Conservation (phyloP, 2,113 vertebrate species). For the Anoplopoma fimbria region DNA sequence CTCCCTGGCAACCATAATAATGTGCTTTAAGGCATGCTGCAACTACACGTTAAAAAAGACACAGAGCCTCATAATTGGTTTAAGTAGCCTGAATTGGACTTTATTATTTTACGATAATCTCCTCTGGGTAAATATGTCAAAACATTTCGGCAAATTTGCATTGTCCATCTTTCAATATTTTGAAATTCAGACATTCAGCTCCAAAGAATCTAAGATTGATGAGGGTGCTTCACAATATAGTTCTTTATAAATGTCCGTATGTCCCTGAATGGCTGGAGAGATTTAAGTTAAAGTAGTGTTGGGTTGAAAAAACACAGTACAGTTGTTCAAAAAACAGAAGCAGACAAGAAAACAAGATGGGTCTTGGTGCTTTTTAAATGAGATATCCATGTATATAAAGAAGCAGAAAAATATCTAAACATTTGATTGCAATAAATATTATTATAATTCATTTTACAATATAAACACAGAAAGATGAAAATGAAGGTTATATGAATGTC, state of each 20-base stretch:
- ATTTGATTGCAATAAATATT: not conserved
- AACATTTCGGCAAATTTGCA: not conserved
- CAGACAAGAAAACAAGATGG: not conserved
- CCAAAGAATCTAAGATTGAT: not conserved
- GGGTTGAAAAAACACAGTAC: not conserved
- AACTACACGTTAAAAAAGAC: not conserved
- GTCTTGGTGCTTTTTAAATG: not conserved
- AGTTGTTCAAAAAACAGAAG: not conserved
- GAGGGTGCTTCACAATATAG: not conserved
- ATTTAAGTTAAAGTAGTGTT: not conserved
- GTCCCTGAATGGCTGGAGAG: not conserved
- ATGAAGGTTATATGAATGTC: not conserved
- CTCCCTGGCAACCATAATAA: not conserved
- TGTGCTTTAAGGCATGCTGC: not conserved
- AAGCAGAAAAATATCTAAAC: not conserved
- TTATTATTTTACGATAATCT: not conserved
- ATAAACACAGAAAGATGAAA: not conserved
- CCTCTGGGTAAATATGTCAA: not conserved
- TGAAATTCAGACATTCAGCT: not conserved
- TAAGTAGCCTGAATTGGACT: not conserved
- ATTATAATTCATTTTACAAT: not conserved
- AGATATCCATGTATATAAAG: not conserved
- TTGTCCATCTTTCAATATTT: not conserved
- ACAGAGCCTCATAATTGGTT: not conserved
- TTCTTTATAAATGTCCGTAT: not conserved